Base-by-base conservation (phyloP, 2,888 invertebrate species). In the Leuctra nigra region DNA sequence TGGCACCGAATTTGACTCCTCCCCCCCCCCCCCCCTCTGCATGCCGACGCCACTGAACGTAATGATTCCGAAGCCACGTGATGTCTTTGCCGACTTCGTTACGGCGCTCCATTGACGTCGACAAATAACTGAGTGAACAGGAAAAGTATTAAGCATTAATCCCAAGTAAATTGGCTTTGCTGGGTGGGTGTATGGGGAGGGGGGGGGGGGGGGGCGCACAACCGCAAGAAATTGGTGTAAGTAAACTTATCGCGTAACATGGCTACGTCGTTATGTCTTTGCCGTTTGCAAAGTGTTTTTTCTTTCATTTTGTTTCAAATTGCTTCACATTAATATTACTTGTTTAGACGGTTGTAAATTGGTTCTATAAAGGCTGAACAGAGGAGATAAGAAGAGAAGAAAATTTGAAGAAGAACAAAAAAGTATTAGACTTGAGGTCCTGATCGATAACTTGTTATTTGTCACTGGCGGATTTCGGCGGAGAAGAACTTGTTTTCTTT, bases 321-420 rank as follows among this genome's bases (percentile, higher is more conserved):
- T 20, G 33, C 22, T 23, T 36, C 36, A 23, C 48, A 55, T 55
- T 41, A 55, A 50, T 39, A 50, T 39, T 50, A 50, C 23, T 20
- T 29, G 14, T 48, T 55, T 50, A 39, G 50, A 38, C 50, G n/a
- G 29, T 39, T 29, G 50, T 50, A 55, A 50, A 55, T 50, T 50
- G 50, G 39, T 39, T 22, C 29, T 22, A 25, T 6, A 11, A 16
- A 35, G 20, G 35, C 50, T 50, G 50, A 39, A 24, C 13, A 23
- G 23, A 38, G 39, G 29, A 48, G 55, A 50, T 55, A 55, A 55
- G 50, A 24, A 48, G 38, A 35, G 16, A 47, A 55, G 50, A 33
- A 35, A 33, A 50, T 18, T 35, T 55, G 36, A 39, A 44, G 38
- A 24, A 38, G n/a, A 44, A 23, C 18, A n/a, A 55, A 35, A 25